Conservation (phyloP, 2,797 vertebrate species). For the Myotis pilosus region DNA sequence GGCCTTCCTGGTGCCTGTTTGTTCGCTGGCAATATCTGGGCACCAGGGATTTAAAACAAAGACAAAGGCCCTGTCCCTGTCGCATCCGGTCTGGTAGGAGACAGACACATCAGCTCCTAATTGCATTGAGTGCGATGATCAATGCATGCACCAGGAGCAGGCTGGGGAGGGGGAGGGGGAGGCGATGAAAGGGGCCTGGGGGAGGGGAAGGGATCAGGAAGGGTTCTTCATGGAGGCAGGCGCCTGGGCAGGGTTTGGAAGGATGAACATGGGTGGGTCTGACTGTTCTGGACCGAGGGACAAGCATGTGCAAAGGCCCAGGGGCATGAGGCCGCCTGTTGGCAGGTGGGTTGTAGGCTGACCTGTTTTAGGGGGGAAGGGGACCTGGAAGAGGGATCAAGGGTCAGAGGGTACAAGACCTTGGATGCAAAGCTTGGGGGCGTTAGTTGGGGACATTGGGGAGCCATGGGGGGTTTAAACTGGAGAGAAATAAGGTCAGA, state of each 20-base stretch:
- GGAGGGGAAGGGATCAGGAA: not conserved
- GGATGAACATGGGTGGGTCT: not conserved
- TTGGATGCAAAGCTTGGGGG: not conserved
- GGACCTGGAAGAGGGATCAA: not conserved
- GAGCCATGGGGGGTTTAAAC: not conserved
- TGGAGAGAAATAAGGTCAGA: not conserved
- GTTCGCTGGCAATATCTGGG: slow-evolving; percentile 62
- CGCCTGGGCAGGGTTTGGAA: not conserved
- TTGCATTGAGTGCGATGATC: slow-evolving; percentile 16
- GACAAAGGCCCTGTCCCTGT: slow-evolving; percentile 54
- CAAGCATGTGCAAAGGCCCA: not conserved
- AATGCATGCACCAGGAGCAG: not conserved
- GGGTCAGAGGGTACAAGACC: not conserved
- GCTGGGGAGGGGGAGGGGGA: too few species aligned
- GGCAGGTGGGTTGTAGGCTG: not conserved
- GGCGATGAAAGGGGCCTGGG: not conserved
- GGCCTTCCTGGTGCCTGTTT: slow-evolving; percentile 58
- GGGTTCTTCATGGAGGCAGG: not conserved
- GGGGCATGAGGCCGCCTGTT: not conserved
- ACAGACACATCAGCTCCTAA: slow-evolving; percentile 22
- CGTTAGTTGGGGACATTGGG: not conserved
- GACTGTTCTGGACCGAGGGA: not conserved
- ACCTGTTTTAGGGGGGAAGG: not conserved
- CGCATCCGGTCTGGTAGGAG: slow-evolving; percentile 45
- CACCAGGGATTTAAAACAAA: slow-evolving; percentile 66